These are phyloP conservation scores for Lagria hirta DNA, from an alignment of 2,888 invertebrate species.

Conservation along the genomic window DNA sequence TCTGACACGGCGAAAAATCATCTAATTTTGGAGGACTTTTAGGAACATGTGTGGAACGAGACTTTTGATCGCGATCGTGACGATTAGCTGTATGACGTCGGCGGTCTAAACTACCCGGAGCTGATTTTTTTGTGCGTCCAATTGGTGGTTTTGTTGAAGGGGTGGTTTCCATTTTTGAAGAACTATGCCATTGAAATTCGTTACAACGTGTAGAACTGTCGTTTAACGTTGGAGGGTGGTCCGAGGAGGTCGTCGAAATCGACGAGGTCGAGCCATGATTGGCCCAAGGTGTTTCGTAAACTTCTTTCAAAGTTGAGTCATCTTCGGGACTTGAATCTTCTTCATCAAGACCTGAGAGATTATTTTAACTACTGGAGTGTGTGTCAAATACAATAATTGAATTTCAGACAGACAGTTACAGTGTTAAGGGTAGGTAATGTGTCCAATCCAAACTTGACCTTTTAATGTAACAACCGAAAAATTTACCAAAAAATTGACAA, in stretches of 20 bases:
- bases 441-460: too few species aligned
- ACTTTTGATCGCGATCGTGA: conserved; percentile 66
- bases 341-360: conserved; percentile 37
- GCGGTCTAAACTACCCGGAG: conserved; percentile 58
- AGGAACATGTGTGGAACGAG: conserved; percentile 60
- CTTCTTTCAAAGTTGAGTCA: conserved; percentile 59
- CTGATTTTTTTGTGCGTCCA: conserved; percentile 41
- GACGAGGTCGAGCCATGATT: conserved; percentile 42
- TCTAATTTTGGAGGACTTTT: conserved; percentile 50
- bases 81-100: conserved; percentile 55
- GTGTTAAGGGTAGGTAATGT: too few species aligned
- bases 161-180: conserved; percentile 42
- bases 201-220: conserved; percentile 67
- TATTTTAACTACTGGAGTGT: too few species aligned
- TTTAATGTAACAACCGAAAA: too few species aligned
- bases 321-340: conserved; percentile 64
- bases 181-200: conserved; percentile 68
- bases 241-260: conserved; percentile 51
- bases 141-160: conserved; percentile 44
- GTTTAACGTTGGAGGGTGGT: conserved; percentile 41
- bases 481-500: too few species aligned
- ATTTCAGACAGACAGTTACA: too few species aligned
- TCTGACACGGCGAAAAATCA: conserved; percentile 47
- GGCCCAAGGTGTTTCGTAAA: conserved; percentile 54
- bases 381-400: too few species aligned